Conservation (phyloP, 2,797 vertebrate genomes). For the Mallotus villosus region DNA sequence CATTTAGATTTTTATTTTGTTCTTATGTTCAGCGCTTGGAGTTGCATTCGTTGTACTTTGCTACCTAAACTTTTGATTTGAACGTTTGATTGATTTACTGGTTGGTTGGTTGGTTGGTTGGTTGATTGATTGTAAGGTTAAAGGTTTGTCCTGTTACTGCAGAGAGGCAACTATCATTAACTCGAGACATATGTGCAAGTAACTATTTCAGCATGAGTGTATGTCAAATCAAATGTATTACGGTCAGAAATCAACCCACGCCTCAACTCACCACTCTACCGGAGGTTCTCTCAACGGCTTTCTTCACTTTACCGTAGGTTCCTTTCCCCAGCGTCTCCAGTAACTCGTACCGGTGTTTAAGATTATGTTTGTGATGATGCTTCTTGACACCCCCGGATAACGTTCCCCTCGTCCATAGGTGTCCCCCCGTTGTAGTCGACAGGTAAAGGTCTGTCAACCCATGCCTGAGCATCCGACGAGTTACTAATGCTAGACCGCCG, state of each 20-base stretch:
- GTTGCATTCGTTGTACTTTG: no score
- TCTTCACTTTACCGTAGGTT: constrained; percentile 88
- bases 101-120: no score
- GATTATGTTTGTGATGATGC: constrained; percentile 89
- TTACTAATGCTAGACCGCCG: constrained; percentile 7
- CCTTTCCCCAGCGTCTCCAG: constrained; percentile 86
- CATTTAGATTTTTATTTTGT: no score
- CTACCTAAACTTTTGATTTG: no score
- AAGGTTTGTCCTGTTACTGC: no score
- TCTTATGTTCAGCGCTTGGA: no score
- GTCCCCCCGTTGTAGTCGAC: constrained; percentile 42
- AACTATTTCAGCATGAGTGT: no score
- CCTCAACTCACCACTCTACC: constrained; percentile 83
- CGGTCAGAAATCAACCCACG: neutral
- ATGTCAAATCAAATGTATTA: no score
- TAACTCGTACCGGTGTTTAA: constrained; percentile 88
- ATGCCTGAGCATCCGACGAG: constrained; percentile 16
- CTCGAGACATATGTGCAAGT: no score
- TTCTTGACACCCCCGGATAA: constrained; percentile 75
- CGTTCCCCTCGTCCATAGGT: constrained; percentile 13
- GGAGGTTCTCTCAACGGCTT: constrained; percentile 83
- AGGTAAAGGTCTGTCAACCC: constrained; percentile 28
- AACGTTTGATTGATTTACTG: no score
- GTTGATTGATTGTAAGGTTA: no score
- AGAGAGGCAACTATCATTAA: no score